These are phyloP conservation scores for Rapana venosa DNA, from an alignment of 2,888 invertebrate genomes.

Conservation along the genomic window DNA sequence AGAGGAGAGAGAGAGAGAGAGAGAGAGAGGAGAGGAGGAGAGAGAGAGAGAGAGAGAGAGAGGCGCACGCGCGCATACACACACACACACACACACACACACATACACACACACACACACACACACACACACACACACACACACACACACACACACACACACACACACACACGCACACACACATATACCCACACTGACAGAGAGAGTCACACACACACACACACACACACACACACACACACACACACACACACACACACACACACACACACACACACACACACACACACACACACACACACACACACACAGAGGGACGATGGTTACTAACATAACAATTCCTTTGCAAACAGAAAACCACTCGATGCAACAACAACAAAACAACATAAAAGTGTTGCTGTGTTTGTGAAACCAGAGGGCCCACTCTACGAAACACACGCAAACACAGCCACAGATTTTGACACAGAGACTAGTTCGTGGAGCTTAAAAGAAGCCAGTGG, in stretches of 20 bases:
- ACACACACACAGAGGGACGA: too few species aligned
- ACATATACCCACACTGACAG: neutral
- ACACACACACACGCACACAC: neutral
- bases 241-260: conserved; percentile 13
- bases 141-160: neutral
- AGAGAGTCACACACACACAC: neutral
- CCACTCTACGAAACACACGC: too few species aligned
- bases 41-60: neutral
- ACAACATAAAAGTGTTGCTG: too few species aligned
- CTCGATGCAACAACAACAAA: too few species aligned
- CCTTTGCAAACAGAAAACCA: too few species aligned
- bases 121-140: conserved; percentile 5
- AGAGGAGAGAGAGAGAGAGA: neutral
- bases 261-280: conserved; percentile 2
- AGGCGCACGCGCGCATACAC: neutral
- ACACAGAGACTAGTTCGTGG: too few species aligned
- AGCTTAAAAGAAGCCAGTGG: too few species aligned
- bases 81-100: neutral
- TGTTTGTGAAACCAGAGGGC: neutral
- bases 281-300: neutral
- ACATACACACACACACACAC: neutral
- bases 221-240: conserved; percentile 14
- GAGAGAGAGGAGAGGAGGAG: neutral
- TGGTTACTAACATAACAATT: too few species aligned
- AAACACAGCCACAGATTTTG: too few species aligned